Conservation (phyloP, 2,113 vertebrate genomes). For the Andinoacara biseriatus region DNA sequence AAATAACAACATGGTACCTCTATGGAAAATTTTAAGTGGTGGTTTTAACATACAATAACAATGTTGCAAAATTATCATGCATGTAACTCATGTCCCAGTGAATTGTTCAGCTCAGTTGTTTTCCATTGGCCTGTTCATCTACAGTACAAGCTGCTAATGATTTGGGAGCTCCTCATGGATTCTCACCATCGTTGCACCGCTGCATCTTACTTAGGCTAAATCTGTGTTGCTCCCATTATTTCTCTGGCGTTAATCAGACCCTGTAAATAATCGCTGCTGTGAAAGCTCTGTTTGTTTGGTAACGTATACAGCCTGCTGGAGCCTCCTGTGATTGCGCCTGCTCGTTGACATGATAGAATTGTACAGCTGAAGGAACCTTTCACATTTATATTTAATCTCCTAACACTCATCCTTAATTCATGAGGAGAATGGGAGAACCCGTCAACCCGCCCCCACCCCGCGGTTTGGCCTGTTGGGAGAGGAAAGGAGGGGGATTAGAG, state of each 20-base stretch:
- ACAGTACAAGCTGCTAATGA: neutral
- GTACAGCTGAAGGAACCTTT: slow-evolving; percentile 61
- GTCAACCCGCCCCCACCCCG: neutral
- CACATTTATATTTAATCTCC: slow-evolving; percentile 76
- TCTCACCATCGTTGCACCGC: neutral
- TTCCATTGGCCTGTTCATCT: slow-evolving; percentile 2
- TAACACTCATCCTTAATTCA: slow-evolving; percentile 72
- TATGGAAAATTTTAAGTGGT: neutral
- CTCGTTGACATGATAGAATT: slow-evolving; percentile 63
- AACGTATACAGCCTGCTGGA: neutral
- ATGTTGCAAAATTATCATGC: neutral
- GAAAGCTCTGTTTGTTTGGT: neutral
- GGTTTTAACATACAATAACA: neutral
- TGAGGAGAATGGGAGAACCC: slow-evolving; percentile 65
- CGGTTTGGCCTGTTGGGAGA: slow-evolving; percentile 27
- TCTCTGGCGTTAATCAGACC: neutral
- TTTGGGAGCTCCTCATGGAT: neutral
- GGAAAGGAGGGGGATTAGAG: slow-evolving; percentile 59
- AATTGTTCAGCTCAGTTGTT: neutral
- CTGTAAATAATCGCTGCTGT: neutral
- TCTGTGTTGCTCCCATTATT: neutral
- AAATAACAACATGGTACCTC: neutral
- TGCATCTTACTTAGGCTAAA: neutral
- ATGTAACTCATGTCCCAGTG: neutral
- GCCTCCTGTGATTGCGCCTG: slow-evolving; percentile 14